phyloP scores from a whole-genome alignment of 2,113 vertebrate species.

The Mesitornis unicolor region DNA sequence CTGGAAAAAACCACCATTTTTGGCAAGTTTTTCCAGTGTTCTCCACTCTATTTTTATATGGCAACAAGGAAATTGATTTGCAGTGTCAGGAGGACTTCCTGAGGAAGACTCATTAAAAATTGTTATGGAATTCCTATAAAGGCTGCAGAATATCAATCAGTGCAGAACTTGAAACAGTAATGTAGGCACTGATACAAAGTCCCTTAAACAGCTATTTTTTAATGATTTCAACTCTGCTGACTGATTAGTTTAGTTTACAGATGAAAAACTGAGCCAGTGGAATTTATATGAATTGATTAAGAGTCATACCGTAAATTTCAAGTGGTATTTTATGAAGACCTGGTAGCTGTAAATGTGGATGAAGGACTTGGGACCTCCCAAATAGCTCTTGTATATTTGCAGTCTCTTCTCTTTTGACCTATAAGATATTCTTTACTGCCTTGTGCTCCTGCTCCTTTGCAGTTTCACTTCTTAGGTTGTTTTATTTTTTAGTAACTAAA shows the following conservation, averaged over 20 bases:
- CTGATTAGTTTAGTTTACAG: background rate
- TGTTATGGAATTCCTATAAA: background rate
- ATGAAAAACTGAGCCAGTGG: background rate
- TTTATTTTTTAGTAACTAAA: background rate
- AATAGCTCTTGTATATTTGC: background rate
- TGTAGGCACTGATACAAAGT: background rate
- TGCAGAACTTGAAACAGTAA: background rate
- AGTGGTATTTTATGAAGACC: background rate
- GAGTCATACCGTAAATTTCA: background rate
- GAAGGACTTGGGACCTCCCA: background rate
- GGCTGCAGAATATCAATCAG: background rate
- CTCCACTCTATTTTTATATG: background rate
- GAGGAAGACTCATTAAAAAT: background rate
- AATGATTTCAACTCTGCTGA: background rate
- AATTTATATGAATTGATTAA: background rate
- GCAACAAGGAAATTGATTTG: background rate
- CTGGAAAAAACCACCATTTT: background rate
- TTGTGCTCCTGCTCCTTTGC: background rate
- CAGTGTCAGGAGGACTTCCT: background rate
- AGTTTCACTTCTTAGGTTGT: background rate
- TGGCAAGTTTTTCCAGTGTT: background rate
- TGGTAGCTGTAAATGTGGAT: background rate
- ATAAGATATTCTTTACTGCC: background rate
- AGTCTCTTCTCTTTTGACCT: background rate
- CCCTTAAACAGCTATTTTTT: background rate